phyloP scores from a whole-genome alignment of 53 echinoderm and acorn worm species.

The Pentamera pediparva region DNA sequence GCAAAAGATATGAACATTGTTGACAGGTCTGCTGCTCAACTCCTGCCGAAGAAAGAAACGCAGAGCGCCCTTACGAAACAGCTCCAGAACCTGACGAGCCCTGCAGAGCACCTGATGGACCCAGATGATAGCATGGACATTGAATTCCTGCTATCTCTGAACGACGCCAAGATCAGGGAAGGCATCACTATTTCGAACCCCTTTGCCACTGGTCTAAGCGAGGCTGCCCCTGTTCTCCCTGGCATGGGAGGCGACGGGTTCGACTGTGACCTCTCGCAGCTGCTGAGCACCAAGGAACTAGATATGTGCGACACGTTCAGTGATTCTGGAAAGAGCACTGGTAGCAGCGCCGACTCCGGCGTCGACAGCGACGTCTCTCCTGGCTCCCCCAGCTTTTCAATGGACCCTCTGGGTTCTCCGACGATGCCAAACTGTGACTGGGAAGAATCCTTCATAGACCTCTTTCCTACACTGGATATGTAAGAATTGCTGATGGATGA shows the following conservation, averaged over 20 bases:
- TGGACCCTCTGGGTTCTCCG: constrained; percentile 42
- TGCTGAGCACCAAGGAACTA: constrained; percentile 34
- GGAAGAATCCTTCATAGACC: constrained; percentile 94
- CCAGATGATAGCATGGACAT: constrained; percentile 1
- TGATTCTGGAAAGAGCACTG: constrained; percentile 61
- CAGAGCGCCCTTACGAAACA: no score
- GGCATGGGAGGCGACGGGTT: constrained; percentile 20
- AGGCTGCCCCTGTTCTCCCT: background rate
- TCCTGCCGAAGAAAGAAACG: background rate
- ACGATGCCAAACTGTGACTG: constrained; percentile 62
- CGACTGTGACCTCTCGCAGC: constrained; percentile 56
- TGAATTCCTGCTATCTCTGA: background rate
- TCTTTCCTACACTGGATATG: constrained; percentile 78
- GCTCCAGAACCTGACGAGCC: no score
- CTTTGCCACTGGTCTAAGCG: background rate
- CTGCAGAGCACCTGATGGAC: background rate
- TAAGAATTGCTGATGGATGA: background rate
- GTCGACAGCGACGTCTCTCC: constrained; percentile 7
- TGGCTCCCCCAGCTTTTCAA: constrained; percentile 25
- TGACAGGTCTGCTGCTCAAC: constrained; percentile 30
- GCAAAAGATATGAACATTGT: constrained; percentile 19
- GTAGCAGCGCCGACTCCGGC: constrained; percentile 54
- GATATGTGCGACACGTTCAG: constrained; percentile 58
- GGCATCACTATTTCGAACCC: background rate
- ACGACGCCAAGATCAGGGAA: background rate